Conservation (phyloP, 2,888 invertebrate genomes). For the Eupithecia exiguata region DNA sequence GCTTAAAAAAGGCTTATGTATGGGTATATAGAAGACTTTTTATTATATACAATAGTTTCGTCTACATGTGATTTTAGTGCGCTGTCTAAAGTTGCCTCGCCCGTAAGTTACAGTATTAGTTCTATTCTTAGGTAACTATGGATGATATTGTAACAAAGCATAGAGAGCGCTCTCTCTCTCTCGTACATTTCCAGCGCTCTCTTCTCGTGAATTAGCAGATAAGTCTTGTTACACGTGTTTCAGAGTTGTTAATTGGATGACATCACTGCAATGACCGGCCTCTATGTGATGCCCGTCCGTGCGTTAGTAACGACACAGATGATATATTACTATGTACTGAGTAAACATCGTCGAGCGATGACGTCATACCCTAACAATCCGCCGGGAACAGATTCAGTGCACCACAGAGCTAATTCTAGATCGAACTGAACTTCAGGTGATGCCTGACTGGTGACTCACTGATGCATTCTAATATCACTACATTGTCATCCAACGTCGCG, state of each 20-base stretch:
- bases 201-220: not conserved
- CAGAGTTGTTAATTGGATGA: conserved; percentile 7
- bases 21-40: too few species aligned
- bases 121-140: too few species aligned
- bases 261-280: conserved; percentile 12
- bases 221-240: not conserved
- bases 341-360: conserved; percentile 5
- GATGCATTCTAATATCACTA: conserved; percentile 35
- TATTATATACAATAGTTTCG: not conserved
- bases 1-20: not conserved
- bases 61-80: not conserved
- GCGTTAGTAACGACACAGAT: not conserved
- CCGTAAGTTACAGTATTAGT: too few species aligned
- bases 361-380: conserved; percentile 5
- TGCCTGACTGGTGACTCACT: conserved; percentile 44
- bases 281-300: not conserved
- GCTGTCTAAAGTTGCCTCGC: not conserved
- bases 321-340: not conserved
- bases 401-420: conserved; percentile 25
- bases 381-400: not conserved
- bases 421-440: conserved; percentile 37
- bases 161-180: not conserved
- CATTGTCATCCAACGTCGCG: not conserved
- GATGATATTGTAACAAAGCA: not conserved
- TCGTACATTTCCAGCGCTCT: not conserved